Base-by-base conservation (phyloP, 2,888 invertebrate genomes). In the Prenolepis imparis region DNA sequence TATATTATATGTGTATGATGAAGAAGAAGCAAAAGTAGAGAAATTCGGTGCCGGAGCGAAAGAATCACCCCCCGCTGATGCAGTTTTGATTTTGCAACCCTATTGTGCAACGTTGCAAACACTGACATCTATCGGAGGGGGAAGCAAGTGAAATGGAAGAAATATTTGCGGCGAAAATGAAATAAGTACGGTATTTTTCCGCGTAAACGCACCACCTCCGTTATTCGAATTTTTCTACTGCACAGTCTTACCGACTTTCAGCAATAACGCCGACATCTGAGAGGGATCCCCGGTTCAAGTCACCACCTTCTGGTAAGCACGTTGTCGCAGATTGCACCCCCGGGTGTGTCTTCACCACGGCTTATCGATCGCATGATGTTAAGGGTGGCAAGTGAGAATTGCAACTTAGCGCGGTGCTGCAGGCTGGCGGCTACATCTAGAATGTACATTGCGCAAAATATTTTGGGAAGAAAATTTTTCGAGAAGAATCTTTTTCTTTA, bases 71-170 rank as follows among this genome's bases (percentile, higher is more conserved):
- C 24, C 21, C n/a, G 21, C 39, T 59, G 55, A 6, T 52, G 63
- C 36, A 44, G 24, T 11, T 44, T 12, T 15, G 36, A 18, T 55
- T 39, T 74, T 21, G 44, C 55, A 41, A 57, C 15, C 12, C 24
- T 41, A 75, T 59, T 39, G 44, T 32, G 57, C 36, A 5, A 80
- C 18, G 24, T 15, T 78, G 84, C 67, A 12, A 52, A 55, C 48
- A 28, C 84, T 41, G 92, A 90, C 92, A 92, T 92, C 92, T 92
- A 85, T 24, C 90, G 90, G 86, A 84, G 88, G 89, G 89, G 84
- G 67, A 74, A 64, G 77, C 75, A 91, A 88, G 64, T 73, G 63
- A 24, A 21, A 82, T 57, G 86, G 72, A 85, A 87, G 88, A 80
- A 84, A 75, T 55, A 55, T 24, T 39, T 55, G 28, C 28, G 41